Evolutionary conservation across 2,888 invertebrate species (phyloP).

Genomic region (Drosophila maculinotata): DNA sequence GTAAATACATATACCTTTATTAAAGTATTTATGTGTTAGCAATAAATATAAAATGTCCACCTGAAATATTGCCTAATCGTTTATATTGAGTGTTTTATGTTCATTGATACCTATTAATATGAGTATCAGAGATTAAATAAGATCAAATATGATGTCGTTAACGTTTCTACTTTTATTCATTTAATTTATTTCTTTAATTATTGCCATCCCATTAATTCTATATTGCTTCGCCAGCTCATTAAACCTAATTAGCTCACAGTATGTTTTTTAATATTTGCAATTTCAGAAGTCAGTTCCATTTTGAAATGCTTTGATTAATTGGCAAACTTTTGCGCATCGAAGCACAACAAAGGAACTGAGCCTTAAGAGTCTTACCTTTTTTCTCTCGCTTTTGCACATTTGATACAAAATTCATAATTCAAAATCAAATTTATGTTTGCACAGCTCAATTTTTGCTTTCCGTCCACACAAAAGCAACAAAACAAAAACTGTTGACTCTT

Average conservation of each 20-base stretch:
- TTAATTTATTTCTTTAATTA: slow-evolving; percentile 4
- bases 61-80: neutral
- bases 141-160: too few species aligned
- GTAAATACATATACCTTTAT: slow-evolving; percentile 1
- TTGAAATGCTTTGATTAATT: slow-evolving; percentile 58
- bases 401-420: slow-evolving; percentile 45
- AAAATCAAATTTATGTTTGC: slow-evolving; percentile 53
- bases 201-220: slow-evolving; percentile 5
- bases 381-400: neutral
- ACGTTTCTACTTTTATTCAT: neutral
- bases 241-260: slow-evolving; percentile 50
- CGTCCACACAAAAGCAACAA: slow-evolving; percentile 7
- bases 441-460: slow-evolving; percentile 47
- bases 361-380: too few species aligned
- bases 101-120: neutral
- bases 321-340: slow-evolving; percentile 37
- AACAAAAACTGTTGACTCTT: slow-evolving; percentile 20
- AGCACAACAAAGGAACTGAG: slow-evolving; percentile 22
- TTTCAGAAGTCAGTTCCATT: slow-evolving; percentile 39
- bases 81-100: neutral
- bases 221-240: slow-evolving; percentile 32
- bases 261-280: too few species aligned
- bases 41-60: slow-evolving; percentile 2
- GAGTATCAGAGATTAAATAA: neutral
- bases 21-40: slow-evolving; percentile 4